These are phyloP conservation scores for Chrosomus eos DNA, from an alignment of 2,797 vertebrate genomes.

Conservation along the genomic window DNA sequence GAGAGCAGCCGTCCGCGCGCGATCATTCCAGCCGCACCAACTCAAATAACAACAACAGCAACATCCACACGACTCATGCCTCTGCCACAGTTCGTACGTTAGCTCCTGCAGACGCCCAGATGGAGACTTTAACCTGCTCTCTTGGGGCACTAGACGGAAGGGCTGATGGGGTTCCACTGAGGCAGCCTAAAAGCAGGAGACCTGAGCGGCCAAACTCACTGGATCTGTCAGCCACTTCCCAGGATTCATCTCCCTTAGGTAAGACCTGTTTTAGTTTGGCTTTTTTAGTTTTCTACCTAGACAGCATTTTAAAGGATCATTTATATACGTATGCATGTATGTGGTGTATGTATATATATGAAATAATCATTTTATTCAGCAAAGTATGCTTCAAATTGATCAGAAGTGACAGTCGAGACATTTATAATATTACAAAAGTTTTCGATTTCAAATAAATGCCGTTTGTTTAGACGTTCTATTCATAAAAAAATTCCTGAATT, in stretches of 20 bases:
- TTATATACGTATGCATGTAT: too few species aligned
- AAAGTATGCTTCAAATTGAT: too few species aligned
- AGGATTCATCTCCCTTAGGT: constrained; percentile 52
- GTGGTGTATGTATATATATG: too few species aligned
- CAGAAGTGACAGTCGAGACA: too few species aligned
- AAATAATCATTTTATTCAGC: too few species aligned
- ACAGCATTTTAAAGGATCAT: background rate
- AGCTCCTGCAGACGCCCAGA: constrained; percentile 7
- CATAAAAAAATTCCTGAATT: too few species aligned
- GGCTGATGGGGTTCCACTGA: constrained; percentile 36
- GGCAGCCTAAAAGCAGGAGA: constrained; percentile 74
- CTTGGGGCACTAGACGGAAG: constrained; percentile 30
- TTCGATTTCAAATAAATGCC: too few species aligned
- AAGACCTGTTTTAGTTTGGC: background rate
- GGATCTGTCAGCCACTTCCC: constrained; percentile 86
- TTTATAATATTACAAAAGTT: too few species aligned
- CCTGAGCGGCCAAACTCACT: constrained; percentile 90
- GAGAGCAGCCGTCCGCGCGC: constrained; percentile 81
- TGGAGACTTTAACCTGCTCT: background rate
- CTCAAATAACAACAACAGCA: constrained; percentile 80
- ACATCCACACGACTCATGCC: constrained; percentile 57
- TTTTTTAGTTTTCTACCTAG: background rate
- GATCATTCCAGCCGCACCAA: constrained; percentile 72
- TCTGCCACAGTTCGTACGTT: background rate
- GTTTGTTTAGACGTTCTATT: too few species aligned